phyloP scores from a whole-genome alignment of 2,113 vertebrate species.

The Oncorhynchus keta region DNA sequence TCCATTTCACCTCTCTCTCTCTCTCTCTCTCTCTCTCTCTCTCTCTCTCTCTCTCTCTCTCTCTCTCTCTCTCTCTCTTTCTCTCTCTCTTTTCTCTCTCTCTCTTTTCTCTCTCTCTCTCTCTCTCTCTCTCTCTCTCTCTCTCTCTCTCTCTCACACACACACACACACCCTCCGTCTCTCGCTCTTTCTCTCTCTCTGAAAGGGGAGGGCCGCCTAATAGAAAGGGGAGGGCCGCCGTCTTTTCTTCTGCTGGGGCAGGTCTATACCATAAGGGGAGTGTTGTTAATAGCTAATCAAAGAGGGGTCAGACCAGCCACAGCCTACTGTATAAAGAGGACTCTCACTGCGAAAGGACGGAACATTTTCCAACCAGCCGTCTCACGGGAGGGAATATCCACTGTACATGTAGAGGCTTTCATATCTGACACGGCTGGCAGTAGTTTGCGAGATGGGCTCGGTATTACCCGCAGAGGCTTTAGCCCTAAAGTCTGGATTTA shows the following conservation, averaged over 20 bases:
- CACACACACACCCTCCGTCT: constrained; percentile 8
- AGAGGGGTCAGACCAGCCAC: constrained; percentile 81
- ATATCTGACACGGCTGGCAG: neutral
- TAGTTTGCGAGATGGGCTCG: constrained; percentile 80
- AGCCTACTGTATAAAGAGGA: constrained; percentile 78
- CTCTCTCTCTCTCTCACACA: constrained; percentile 26
- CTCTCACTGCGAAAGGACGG: constrained; percentile 53
- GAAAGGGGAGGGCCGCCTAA: constrained; percentile 48
- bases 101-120: neutral
- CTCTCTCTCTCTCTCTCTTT: constrained; percentile 18
- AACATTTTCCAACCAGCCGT: constrained; percentile 47
- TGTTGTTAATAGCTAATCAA: constrained; percentile 99
- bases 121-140: neutral
- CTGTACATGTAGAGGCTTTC: neutral
- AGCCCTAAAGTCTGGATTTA: constrained; percentile 88
- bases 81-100: neutral
- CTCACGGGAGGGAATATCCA: constrained; percentile 48
- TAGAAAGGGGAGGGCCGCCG: constrained; percentile 49
- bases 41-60: neutral
- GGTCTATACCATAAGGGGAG: constrained; percentile 83
- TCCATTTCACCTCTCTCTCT: constrained; percentile 1
- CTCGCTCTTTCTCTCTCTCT: constrained; percentile 34
- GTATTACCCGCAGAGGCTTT: constrained; percentile 89
- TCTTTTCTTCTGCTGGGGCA: constrained; percentile 61
- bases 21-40: neutral